These are phyloP conservation scores for Halcyon malimbica DNA, from an alignment of 2,113 vertebrate genomes.

Conservation along the genomic window DNA sequence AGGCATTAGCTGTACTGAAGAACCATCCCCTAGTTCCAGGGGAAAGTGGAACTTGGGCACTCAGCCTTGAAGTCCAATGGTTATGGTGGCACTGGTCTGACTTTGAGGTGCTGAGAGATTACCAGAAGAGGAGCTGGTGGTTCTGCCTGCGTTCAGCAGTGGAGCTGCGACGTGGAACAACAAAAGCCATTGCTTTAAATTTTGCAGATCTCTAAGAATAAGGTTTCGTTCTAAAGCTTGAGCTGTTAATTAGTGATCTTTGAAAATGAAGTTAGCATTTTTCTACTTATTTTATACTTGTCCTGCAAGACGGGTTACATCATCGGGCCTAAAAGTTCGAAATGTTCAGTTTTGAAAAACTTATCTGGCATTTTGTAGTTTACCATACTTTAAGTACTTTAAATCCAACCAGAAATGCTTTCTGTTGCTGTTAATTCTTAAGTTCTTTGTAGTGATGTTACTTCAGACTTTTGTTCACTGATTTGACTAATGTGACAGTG, in stretches of 20 bases:
- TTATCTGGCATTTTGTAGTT: not conserved
- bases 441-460: not conserved
- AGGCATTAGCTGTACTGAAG: not conserved
- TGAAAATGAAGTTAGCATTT: not conserved
- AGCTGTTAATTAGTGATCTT: not conserved
- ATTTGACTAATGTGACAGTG: not conserved
- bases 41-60: not conserved
- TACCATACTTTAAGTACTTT: not conserved
- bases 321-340: not conserved
- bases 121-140: not conserved
- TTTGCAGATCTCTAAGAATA: not conserved
- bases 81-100: not conserved
- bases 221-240: not conserved
- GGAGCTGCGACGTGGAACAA: not conserved
- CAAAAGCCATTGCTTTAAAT: not conserved
- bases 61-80: not conserved
- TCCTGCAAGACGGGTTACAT: not conserved
- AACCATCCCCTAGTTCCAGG: accelerated
- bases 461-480: not conserved
- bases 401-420: not conserved
- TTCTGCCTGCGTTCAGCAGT: not conserved
- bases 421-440: not conserved
- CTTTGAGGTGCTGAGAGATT: not conserved
- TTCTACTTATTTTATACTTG: not conserved
- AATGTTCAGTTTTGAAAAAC: not conserved